Base-by-base conservation (phyloP, 2,888 invertebrate species). In the Drosophila kanekoi region DNA sequence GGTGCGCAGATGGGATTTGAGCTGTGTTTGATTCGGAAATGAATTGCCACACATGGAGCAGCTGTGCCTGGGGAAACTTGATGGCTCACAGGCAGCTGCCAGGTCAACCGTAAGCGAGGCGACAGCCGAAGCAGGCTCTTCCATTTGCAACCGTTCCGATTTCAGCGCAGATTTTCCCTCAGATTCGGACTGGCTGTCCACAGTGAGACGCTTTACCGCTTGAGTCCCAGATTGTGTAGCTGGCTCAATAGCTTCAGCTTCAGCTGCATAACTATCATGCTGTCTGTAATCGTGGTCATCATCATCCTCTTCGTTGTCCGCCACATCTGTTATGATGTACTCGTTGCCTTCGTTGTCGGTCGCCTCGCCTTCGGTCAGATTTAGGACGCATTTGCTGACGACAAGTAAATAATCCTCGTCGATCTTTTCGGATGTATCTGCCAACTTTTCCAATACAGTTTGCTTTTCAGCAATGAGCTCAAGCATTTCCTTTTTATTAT, bases 31-130 rank as follows among this genome's bases (percentile, higher is more conserved):
- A 23, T 62, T 72, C 3, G 53, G 37, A 43, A 77, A 79, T 6
- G 71, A 67, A 10, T 71, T 88, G 43, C 49, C 62, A 23, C 88
- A 79, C 9, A 57, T 9, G 4, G 59, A 13, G 51, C 87, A 69
- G 8, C 44, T 72, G 45, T 57, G 53, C 13, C 44, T 65, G 11
- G 54, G 47, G 13, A 65, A 81, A n/a, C 13, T 65, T 1, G 64
- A 33, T 10, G 57, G 54, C 8, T 56, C 41, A 4, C 68, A 78
- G 4, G 70, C 78, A 2, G 45, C 69, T 4, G 45, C 67, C 48
- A 79, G 32, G 18, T 79, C 78, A 16, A 77, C 56, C 9, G 37
- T 5, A 13, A 40, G 23, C 0, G 70, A 3, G 37, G 16, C n/a
- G 2, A 9, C 8, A 20, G 11, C 9, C 9, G 45, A 11, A 9